Evolutionary conservation across 1,140 invertebrate species (phyloP).

Genomic region (Nasonia longicornis): DNA sequence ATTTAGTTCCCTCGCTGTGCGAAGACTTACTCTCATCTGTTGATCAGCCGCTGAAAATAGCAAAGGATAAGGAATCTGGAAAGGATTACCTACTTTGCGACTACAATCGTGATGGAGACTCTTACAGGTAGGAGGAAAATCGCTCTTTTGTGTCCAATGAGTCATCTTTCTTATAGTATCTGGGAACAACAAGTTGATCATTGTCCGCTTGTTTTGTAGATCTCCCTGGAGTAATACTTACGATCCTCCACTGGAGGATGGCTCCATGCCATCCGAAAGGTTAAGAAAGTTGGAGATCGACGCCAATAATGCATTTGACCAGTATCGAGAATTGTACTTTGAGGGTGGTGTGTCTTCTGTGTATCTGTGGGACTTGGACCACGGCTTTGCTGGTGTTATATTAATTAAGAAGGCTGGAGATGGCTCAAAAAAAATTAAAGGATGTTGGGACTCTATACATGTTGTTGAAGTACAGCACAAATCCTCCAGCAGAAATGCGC

Average conservation of each 20-base stretch:
- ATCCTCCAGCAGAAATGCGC: slow-evolving; percentile 90
- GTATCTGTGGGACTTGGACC: slow-evolving; percentile 99
- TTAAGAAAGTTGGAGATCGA: slow-evolving; percentile 96
- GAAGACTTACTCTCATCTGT: slow-evolving; percentile 98
- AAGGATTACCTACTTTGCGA: slow-evolving; percentile 99
- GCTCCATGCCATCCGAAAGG: slow-evolving; percentile 96
- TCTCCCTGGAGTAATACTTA: slow-evolving; percentile 99
- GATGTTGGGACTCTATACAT: slow-evolving; percentile 99
- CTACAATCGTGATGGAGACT: slow-evolving; percentile 99
- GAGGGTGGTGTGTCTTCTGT: slow-evolving; percentile 99
- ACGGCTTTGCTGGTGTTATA: slow-evolving; percentile 99
- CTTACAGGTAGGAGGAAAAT: slow-evolving; percentile 82
- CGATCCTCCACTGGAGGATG: slow-evolving; percentile 97
- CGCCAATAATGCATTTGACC: slow-evolving; percentile 98
- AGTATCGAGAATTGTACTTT: slow-evolving; percentile 99
- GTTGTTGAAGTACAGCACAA: slow-evolving; percentile 99
- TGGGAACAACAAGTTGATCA: background rate
- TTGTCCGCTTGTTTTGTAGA: slow-evolving; percentile 67
- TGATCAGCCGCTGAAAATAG: slow-evolving; percentile 98
- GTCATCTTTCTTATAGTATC: background rate
- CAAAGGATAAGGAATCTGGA: slow-evolving; percentile 92
- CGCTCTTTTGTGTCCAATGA: background rate
- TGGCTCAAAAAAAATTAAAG: slow-evolving; percentile 96
- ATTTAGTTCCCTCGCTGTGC: slow-evolving; percentile 94
- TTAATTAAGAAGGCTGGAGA: slow-evolving; percentile 99